Evolutionary conservation across 92 coral and sea anemone genomes (phyloP), one percentile per base, ranked within the genome.

Genomic region (Actinernus sp.): DNA sequence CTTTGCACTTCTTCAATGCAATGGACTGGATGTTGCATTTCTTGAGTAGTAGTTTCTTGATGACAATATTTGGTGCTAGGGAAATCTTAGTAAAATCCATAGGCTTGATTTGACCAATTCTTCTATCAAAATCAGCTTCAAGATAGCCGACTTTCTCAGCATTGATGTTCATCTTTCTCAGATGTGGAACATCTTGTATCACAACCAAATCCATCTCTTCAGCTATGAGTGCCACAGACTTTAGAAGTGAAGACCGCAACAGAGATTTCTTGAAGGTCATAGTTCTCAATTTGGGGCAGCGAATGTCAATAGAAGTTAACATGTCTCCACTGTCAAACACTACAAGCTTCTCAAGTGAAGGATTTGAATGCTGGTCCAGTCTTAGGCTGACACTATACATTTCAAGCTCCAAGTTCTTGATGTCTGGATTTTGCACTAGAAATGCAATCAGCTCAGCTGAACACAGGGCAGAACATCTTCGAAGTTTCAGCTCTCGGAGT

Each of bases 391-490:
- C 37, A 68, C 79, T 69, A 33, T 43, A 54, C 20, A 86, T 75
- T 47, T 88, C 92, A 33, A 90, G 70, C 27, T 68, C 81, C 52
- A 90, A 26, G 7, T 51, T 45, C 19, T 86, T 90, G 55, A 90
- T 71, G 26, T 90, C 97, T 26, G 97, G 89, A 46, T 90, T 90
- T 66, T 76, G 73, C 3, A 80, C 83, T 62, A 90, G 76, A 71
- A 90, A 84, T 37, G 81, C 55, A 16, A 86, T 54, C 21, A 90
- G 63, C 52, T 86, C 89, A 47, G 79, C 76, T 34, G 73, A 91
- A 31, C 50, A 36, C 8, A 90, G 71, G 20, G 85, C 65, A 23
- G 85, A 49, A 45, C 97, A 90, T 48, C 79, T 79, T 34, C 87
- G 36, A 14, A 90, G 45, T 61, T 68, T 74, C 26, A 86, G 43